Evolutionary conservation across 37 sponge, comb jelly and placozoan species (phyloP).

Genomic region (Corticium candelabrum): DNA sequence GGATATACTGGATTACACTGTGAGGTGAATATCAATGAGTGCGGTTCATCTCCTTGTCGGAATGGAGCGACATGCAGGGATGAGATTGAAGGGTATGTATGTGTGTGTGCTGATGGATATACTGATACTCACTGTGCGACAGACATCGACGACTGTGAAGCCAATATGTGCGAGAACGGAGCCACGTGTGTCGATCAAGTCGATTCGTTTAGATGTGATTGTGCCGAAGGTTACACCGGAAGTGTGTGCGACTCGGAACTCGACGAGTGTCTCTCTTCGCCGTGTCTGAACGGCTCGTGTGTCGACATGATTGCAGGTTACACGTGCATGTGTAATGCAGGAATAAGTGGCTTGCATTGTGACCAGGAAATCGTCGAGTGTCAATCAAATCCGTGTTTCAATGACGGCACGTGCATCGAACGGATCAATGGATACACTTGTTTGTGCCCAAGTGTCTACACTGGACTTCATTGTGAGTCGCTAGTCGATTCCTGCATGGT

Average conservation of each 20-base stretch:
- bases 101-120: not conserved
- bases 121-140: not conserved
- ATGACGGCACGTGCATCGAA: slow-evolving; percentile 11
- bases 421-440: slow-evolving; percentile 1
- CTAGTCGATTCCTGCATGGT: not conserved
- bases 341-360: slow-evolving; percentile 13
- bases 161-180: not conserved
- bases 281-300: slow-evolving; percentile 6
- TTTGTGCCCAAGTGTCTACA: not conserved
- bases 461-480: slow-evolving; percentile 12
- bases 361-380: slow-evolving; percentile 7
- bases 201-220: slow-evolving; percentile 30
- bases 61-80: slow-evolving; percentile 20
- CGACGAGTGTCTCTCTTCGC: slow-evolving; percentile 20
- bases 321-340: slow-evolving; percentile 10
- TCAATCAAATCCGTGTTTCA: not conserved
- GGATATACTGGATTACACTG: slow-evolving; percentile 29
- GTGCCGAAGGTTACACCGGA: slow-evolving; percentile 31
- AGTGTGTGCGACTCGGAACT: slow-evolving; percentile 6
- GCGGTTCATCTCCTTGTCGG: slow-evolving; percentile 23
- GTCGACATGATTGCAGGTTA: not conserved
- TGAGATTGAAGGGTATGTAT: not conserved
- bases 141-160: not conserved
- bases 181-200: slow-evolving; percentile 12
- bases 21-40: slow-evolving; percentile 38